Base-by-base conservation (phyloP, 2,113 vertebrate species). In the Agapornis roseicollis region DNA sequence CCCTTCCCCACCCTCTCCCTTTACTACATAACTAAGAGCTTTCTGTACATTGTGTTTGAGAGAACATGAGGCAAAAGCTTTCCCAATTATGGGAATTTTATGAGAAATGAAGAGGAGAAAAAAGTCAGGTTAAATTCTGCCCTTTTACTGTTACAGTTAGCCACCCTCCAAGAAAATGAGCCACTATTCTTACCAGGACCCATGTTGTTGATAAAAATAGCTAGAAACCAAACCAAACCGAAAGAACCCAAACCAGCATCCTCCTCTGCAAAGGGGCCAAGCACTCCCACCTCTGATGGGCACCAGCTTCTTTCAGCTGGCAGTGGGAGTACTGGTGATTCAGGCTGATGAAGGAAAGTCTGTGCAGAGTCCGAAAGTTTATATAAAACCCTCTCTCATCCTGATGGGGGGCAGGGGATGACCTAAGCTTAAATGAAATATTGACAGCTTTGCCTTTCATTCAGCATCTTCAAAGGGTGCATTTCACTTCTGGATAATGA, bases 231-330 rank as follows among this genome's bases (percentile, higher is more conserved):
- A 50, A 50, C 15, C 10, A 68, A 47, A 24, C 8, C 28, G 23
- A 41, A 42, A 23, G 28, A 65, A 44, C 22, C 6, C 11, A 63
- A 79, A 63, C 1, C 23, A 71, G 10, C 0, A 1, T 23, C 22
- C 24, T 58, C 3, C 4, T 50, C 53, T 60, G 35, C 35, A 50
- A 65, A 69, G 13, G 2, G 14, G 19, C 20, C 3, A 3, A 73
- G 33, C 17, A 10, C 28, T 74, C 42, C 24, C 49, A 39, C 5
- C 1, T 52, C 46, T 52, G 29, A 33, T 28, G 42, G 55, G 11
- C 19, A 61, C 9, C 31, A 35, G 13, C 12, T 70, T 79, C 39
- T 35, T 56, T 47, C n/a, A 64, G 27, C 9, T 47, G 41, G 25
- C 13, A 46, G 9, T 20, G 12, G 27, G 10, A 88, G 1, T 2